phyloP scores from a whole-genome alignment of 1,140 invertebrate genomes.

The Xylocopa sonorina region DNA sequence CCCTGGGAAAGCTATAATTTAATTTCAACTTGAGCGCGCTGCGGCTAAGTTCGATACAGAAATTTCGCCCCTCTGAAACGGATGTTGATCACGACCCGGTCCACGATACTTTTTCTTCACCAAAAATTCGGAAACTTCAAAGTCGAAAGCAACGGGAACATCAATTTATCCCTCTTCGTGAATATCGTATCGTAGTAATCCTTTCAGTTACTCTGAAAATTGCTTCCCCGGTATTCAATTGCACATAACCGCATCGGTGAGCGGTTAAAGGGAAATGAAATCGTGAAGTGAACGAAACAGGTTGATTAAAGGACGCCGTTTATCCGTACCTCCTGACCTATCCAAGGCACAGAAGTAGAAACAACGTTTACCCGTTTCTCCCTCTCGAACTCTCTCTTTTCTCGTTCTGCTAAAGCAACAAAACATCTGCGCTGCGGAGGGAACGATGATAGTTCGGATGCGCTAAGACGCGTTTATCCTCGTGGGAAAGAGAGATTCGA shows the following conservation, averaged over 20 bases:
- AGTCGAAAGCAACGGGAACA: background rate
- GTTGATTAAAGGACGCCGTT: constrained; percentile 28
- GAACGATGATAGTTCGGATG: constrained; percentile 40
- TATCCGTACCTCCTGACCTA: background rate
- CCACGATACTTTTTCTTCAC: background rate
- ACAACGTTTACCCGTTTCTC: constrained; percentile 30
- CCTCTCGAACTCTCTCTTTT: background rate
- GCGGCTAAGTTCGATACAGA: constrained; percentile 35
- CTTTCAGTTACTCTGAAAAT: constrained; percentile 1
- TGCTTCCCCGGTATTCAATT: background rate
- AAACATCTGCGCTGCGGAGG: constrained; percentile 20
- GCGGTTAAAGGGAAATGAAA: constrained; percentile 30
- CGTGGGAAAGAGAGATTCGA: constrained; percentile 54
- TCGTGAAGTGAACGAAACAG: constrained; percentile 12
- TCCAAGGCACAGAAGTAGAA: constrained; percentile 8
- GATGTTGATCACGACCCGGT: background rate
- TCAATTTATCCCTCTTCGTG: background rate
- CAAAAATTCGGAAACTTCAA: background rate
- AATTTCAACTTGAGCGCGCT: constrained; percentile 60
- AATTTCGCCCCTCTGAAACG: constrained; percentile 27
- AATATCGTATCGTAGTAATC: background rate
- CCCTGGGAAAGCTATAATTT: constrained; percentile 63
- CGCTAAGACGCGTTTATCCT: constrained; percentile 51
- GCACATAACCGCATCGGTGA: background rate
- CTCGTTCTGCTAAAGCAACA: background rate